Conservation (phyloP, 37 sponge, comb jelly and placozoan genomes). For the Halichondria panicea region DNA sequence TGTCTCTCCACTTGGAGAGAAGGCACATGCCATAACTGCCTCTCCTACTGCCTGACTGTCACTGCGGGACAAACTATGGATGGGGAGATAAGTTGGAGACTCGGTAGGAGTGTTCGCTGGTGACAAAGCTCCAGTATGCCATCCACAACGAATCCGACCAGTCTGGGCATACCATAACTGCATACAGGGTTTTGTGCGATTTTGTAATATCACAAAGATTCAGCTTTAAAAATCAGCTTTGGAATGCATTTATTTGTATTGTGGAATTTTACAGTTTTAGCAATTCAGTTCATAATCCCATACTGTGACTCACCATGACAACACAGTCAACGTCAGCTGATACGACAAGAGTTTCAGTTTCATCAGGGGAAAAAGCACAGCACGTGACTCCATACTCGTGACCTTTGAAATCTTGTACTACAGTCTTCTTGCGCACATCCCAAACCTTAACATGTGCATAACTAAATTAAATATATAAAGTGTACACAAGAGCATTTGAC, state of each 20-base stretch:
- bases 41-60: too few relatives aligned
- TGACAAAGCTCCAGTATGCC: constrained; percentile 12
- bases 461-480: background rate
- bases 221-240: too few relatives aligned
- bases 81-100: background rate
- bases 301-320: constrained; percentile 40
- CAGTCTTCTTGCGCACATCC: constrained; percentile 13
- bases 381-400: constrained; percentile 54
- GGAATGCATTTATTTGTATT: too few relatives aligned
- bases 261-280: background rate
- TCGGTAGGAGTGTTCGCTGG: constrained; percentile 25
- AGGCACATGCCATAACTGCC: constrained; percentile 31
- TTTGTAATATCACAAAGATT: too few relatives aligned
- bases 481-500: too few relatives aligned
- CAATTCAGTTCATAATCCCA: too few relatives aligned
- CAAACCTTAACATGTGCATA: constrained; percentile 40
- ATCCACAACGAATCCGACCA: constrained; percentile 9
- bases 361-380: constrained; percentile 60
- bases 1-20: constrained; percentile 7
- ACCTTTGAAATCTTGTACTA: constrained; percentile 23
- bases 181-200: too few relatives aligned
- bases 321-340: constrained; percentile 55
- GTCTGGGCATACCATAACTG: constrained; percentile 32
- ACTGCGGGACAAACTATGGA: too few relatives aligned
- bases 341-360: constrained; percentile 28